Evolutionary conservation across 2,113 vertebrate genomes (phyloP).

Genomic region (Psophia crepitans): DNA sequence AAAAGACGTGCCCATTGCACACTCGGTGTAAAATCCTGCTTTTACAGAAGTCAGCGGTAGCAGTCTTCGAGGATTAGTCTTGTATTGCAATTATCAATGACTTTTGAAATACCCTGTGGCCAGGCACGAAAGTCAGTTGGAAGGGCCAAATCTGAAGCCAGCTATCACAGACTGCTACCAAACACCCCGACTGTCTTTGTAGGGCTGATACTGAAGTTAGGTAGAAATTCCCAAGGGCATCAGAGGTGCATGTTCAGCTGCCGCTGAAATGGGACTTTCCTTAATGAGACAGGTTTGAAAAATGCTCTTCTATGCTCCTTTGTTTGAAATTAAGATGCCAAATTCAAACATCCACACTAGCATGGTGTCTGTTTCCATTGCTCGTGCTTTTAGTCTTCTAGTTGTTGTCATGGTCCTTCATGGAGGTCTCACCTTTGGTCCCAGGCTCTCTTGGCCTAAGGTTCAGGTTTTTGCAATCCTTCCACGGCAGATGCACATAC

Average conservation of each 20-base stretch:
- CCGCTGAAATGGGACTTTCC: not conserved
- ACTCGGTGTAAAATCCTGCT: not conserved
- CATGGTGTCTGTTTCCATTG: not conserved
- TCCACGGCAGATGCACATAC: not conserved
- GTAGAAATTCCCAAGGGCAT: not conserved
- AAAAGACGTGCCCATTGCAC: not conserved
- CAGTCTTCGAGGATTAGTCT: not conserved
- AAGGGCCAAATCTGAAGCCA: not conserved
- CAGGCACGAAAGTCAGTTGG: not conserved
- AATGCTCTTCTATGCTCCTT: not conserved
- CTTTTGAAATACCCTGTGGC: not conserved
- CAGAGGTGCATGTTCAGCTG: not conserved
- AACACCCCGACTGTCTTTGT: not conserved
- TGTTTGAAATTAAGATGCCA: slow-evolving; percentile 33
- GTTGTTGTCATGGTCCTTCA: slow-evolving; percentile 34
- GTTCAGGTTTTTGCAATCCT: not conserved
- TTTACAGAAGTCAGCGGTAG: too few species aligned
- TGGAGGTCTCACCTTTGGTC: slow-evolving; percentile 58
- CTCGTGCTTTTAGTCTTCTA: slow-evolving; percentile 10
- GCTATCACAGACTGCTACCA: not conserved
- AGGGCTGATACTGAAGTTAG: not conserved
- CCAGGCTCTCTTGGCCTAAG: not conserved
- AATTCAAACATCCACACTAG: not conserved
- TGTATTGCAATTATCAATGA: not conserved
- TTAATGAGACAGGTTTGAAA: slow-evolving; percentile 1